Evolutionary conservation across 2,888 invertebrate genomes (phyloP).

Genomic region (Drosophila prostipennis): DNA sequence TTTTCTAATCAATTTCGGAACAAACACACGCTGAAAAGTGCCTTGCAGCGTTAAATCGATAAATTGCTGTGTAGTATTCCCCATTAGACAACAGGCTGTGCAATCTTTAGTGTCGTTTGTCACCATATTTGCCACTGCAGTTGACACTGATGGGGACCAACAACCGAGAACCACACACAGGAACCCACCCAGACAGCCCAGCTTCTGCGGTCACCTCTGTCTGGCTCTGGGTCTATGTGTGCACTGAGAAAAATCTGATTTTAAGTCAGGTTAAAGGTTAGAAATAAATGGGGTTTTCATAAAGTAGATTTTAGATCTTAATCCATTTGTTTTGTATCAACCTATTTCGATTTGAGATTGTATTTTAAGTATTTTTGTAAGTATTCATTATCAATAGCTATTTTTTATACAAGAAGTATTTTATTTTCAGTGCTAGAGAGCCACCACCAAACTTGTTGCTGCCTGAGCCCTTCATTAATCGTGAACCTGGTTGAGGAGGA

Average conservation of each 20-base stretch:
- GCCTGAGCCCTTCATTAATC: conserved; percentile 51
- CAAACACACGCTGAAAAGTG: conserved; percentile 8
- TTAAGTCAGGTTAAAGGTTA: background rate
- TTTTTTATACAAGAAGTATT: background rate
- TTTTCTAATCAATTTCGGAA: conserved; percentile 33
- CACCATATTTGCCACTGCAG: conserved; percentile 54
- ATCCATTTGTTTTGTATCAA: no score
- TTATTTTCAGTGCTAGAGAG: conserved; percentile 13
- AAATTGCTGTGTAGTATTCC: conserved; percentile 15
- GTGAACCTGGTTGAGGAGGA: conserved; percentile 19
- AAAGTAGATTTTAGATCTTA: no score
- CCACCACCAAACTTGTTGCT: conserved; percentile 40
- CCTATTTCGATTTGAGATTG: no score
- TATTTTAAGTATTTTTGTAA: no score
- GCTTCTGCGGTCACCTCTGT: conserved; percentile 25
- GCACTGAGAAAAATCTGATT: conserved; percentile 5
- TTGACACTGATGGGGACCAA: conserved; percentile 37
- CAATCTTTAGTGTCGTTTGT: conserved; percentile 52
- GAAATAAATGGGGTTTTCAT: no score
- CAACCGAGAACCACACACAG: conserved; percentile 14
- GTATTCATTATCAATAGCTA: no score
- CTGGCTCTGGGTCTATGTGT: conserved; percentile 11
- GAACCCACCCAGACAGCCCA: conserved; percentile 28
- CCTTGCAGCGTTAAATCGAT: conserved; percentile 18
- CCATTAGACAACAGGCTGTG: conserved; percentile 38